Base-by-base conservation (phyloP, 2,888 invertebrate genomes). In the Nemapogon koenigi region DNA sequence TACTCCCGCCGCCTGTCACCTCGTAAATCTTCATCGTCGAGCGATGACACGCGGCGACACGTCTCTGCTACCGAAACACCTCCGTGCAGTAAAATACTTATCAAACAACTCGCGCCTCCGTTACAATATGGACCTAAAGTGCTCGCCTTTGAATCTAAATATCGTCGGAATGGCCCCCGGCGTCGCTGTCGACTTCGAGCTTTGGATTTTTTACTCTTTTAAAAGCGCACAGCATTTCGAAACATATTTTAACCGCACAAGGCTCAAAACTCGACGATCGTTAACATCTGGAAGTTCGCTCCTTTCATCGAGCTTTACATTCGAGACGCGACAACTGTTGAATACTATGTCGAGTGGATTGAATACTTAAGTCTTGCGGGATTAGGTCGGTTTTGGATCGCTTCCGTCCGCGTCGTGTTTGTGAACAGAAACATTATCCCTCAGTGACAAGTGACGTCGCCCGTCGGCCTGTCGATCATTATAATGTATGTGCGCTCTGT, bases 21-120 rank as follows among this genome's bases (percentile, higher is more conserved):
- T 69, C 76, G 75, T 78, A 76, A 78, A 78, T 76, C 78, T 78
- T 76, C 75, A 76, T 76, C 73, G 72, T 71, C 66, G 68, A 66
- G 64, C 73, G 76, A 76, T 75, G 76, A 78, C 78, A 76, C 59
- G 69, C 72, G 71, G 63, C 76, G 76, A 75, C 78, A 75, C 72
- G 67, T 72, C 70, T 67, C 60, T 66, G 70, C 71, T 67, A 59
- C 65, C 50, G 52, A 51, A 46, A 38, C 42, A 42, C 36, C 42
- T 41, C 41, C 54, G 43, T 41, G 45, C 46, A 45, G 46, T 46
- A 8, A 65, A 68, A 47, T 53, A 52, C 62, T 42, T 59, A 65
- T 48, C 51, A 49, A 45, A 46, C 56, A 43, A 27, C 35, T 8
- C 10, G 19, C 17, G 15, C 37, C 10, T 14, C 50, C 57, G 25